phyloP scores from a whole-genome alignment of 2,113 vertebrate species.

The Cryptotis parvus region DNA sequence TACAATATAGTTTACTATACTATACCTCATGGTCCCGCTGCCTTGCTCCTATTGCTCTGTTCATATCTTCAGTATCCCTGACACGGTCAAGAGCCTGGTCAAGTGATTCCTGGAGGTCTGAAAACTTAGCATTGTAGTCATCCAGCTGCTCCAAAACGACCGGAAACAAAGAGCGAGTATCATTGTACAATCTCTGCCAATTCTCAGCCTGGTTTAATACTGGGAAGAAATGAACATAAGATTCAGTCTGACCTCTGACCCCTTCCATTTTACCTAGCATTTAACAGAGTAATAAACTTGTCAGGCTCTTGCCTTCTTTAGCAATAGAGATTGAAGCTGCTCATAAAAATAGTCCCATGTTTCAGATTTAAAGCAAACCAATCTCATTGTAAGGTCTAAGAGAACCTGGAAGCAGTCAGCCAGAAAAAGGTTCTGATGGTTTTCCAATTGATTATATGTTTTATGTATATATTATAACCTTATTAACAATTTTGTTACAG shows the following conservation, averaged over 20 bases:
- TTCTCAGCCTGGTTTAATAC: slow-evolving; percentile 89
- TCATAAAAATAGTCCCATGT: background rate
- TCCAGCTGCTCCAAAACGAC: slow-evolving; percentile 89
- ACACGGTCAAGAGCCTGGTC: slow-evolving; percentile 85
- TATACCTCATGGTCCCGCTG: slow-evolving; percentile 91
- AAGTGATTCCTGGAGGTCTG: slow-evolving; percentile 89
- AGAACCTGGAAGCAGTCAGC: background rate
- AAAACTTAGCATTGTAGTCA: slow-evolving; percentile 88
- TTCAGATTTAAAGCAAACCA: slow-evolving; percentile 8
- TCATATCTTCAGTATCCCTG: slow-evolving; percentile 86
- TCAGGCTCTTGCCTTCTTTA: background rate
- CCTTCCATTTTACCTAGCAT: background rate
- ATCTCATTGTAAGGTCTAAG: background rate
- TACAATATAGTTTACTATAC: no score
- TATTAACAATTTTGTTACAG: background rate
- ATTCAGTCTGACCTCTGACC: background rate
- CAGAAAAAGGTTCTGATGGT: background rate
- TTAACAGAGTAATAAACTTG: background rate
- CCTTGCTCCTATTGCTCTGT: slow-evolving; percentile 87
- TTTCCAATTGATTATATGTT: slow-evolving; percentile 7
- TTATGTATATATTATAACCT: slow-evolving; percentile 15
- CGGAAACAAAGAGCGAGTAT: slow-evolving; percentile 88
- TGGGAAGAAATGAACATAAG: slow-evolving; percentile 71
- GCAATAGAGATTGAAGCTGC: background rate
- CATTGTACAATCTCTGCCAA: slow-evolving; percentile 90